Base-by-base conservation (phyloP, 2,797 vertebrate species). In the Clarias pachynema region DNA sequence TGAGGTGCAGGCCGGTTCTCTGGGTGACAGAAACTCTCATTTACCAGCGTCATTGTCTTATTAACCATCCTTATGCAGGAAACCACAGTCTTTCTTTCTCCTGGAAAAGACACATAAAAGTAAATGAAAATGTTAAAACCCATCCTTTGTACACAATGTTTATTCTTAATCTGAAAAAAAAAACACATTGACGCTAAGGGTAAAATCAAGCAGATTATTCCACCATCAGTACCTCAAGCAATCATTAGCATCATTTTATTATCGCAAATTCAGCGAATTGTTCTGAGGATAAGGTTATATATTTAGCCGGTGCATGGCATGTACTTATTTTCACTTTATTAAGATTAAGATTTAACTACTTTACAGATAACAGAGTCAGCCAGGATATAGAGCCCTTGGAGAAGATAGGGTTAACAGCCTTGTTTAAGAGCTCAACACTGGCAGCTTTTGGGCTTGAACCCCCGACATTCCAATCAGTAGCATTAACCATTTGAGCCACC, bases 11-110 rank as follows among this genome's bases (percentile, higher is more conserved):
- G 97, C 22, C 95, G 94, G 88, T 95, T 97, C 79, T 95, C 95
- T 22, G 93, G 93, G 16, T 96, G 95, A 89, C 98, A 99, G 91
- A 95, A 93, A 79, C 95, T 97, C 75, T 97, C 92, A 1, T 97
- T 98, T 87, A 96, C 97, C 85, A 95, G 88, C 0, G 94, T 95
- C 92, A 97, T 97, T 72, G 94, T 97, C 93, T 97, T 97, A 92
- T 98, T 98, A 69, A 96, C 62, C 57, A 99, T 95, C 81, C 94
- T 96, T 53, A 96, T 97, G 84, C 98, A 99, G 15, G 97, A 97
- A 81, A 99, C 97, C 2, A 97, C 90, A 8, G 97, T 99, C 91
- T 91, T 97, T 85, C 96, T 92, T 90, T 99, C 97, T 84, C 98
- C 98, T 99, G 87, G 63, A 22, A 82, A 26, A 82, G 5, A 49